Percentiles rank a stretch among this genome's conserved stretches.
Conservation (phyloP, 2,797 vertebrate genomes). For the Leptodactylus fallax region DNA sequence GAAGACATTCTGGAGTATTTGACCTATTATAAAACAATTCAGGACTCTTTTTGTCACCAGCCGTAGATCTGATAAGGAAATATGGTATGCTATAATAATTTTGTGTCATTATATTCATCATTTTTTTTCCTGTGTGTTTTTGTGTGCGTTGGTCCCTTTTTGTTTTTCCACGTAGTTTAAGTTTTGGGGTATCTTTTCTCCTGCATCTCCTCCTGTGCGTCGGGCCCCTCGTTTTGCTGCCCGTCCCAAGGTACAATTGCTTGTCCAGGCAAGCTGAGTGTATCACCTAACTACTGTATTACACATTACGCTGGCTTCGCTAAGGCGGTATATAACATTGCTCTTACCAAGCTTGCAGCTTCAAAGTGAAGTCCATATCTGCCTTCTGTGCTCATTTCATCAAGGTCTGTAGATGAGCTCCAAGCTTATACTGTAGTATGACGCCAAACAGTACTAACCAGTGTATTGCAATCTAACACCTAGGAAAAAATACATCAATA, state of each 20-base stretch:
- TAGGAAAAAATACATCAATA: constrained; percentile 1
- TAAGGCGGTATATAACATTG: constrained; percentile 48
- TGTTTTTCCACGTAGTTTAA: constrained; percentile 77
- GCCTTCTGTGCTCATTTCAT: constrained; percentile 14
- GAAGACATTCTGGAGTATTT: background rate
- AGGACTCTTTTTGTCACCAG: background rate
- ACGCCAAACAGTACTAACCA: constrained; percentile 35
- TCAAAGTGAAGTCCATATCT: constrained; percentile 1
- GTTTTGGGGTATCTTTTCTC: constrained; percentile 81
- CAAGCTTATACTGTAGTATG: background rate
- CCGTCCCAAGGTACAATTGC: constrained; percentile 77
- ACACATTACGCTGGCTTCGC: constrained; percentile 53
- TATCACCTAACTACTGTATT: constrained; percentile 56
- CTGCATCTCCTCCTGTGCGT: constrained; percentile 79
- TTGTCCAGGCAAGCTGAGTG: constrained; percentile 47
- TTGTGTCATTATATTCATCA: constrained; percentile 28
- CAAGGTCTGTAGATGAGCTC: background rate
- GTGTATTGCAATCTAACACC: constrained; percentile 32
- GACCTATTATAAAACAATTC: background rate
- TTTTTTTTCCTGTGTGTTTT: constrained; percentile 40
- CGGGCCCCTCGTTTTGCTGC: constrained; percentile 78
- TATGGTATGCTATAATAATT: background rate
- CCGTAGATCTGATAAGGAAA: background rate
- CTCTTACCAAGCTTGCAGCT: constrained; percentile 47
- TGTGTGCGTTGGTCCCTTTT: constrained; percentile 52